phyloP scores from a whole-genome alignment of 2,888 invertebrate genomes.

The Orthosia gracilis region DNA sequence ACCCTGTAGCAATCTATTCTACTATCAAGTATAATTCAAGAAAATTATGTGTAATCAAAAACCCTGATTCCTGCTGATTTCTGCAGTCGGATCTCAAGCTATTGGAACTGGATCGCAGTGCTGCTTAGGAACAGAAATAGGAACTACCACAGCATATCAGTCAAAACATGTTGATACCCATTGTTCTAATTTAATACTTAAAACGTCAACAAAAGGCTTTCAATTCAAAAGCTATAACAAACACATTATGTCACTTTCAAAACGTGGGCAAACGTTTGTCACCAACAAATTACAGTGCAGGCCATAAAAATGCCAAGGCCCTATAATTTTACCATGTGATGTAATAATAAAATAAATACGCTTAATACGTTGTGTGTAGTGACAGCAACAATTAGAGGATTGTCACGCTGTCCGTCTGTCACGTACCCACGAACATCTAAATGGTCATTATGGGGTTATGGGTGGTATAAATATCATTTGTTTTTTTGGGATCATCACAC shows the following conservation, averaged over 20 bases:
- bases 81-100: no score
- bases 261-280: constrained; percentile 66
- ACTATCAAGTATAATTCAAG: no score
- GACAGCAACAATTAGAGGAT: constrained; percentile 86
- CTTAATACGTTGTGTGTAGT: constrained; percentile 76
- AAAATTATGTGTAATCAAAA: no score
- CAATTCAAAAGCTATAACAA: constrained; percentile 47
- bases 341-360: constrained; percentile 78
- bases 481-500: constrained; percentile 78
- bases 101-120: background rate
- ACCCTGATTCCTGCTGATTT: no score
- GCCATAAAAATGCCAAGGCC: constrained; percentile 78
- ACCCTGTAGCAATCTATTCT: no score
- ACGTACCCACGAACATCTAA: constrained; percentile 75
- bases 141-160: rapidly evolving
- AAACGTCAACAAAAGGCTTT: constrained; percentile 17
- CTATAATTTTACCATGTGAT: constrained; percentile 67
- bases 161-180: background rate
- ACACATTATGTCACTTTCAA: constrained; percentile 64
- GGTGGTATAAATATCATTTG: constrained; percentile 84
- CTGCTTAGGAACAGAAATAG: background rate
- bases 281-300: constrained; percentile 72
- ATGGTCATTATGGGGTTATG: constrained; percentile 79
- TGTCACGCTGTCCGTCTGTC: constrained; percentile 86
- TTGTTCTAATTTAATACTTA: constrained; percentile 10